Evolutionary conservation across 2,113 vertebrate genomes (phyloP), one percentile per base, ranked within the genome.

Genomic region (Tachysurus fulvidraco): DNA sequence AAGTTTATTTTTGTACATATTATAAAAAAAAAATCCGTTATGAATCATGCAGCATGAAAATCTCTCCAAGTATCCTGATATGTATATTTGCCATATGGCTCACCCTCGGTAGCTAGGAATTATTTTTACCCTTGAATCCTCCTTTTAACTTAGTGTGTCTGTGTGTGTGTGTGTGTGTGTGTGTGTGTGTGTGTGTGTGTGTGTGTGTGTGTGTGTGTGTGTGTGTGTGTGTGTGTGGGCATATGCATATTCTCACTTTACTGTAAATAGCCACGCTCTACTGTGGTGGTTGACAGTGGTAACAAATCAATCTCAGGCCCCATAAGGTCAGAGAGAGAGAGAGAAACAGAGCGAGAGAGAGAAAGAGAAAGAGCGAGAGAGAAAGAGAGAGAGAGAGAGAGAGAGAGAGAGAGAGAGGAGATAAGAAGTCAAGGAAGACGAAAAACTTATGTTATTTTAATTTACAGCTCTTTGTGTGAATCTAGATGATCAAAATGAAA

Each of bases 81-180:
- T 44, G 78, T 44, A 57, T 57, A 81, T 80, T 80, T 81, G 78
- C 78, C 78, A 81, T 81, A 60, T 81, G 78, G 55, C 78, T 81
- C 55, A 81, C 78, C 78, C 30, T 44, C 55, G 23, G 78, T 36
- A 80, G 30, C 36, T 59, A 41, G 12, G 55, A 19, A 81, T 60
- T 81, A 81, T 81, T 81, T 81, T 81, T 60, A 81, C 55, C 36
- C 30, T 41, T 57, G 52, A 79, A 57, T 83, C 44, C 25, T 65
- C 41, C 73, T 60, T 55, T 71, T 28, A 76, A 74, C 71, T 76
- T 8, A 74, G 14, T 84, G 8, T 74, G 71, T 74, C 41, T 23
- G 41, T 46, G 23, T 74, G 16, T 60, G n/a, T 71, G 69, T 41
- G 30, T 71, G 11, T 83, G 19, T 69, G 46, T 83, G 21, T 73